Base-by-base conservation (phyloP, 2,888 invertebrate species). In the Baccha elongata region DNA sequence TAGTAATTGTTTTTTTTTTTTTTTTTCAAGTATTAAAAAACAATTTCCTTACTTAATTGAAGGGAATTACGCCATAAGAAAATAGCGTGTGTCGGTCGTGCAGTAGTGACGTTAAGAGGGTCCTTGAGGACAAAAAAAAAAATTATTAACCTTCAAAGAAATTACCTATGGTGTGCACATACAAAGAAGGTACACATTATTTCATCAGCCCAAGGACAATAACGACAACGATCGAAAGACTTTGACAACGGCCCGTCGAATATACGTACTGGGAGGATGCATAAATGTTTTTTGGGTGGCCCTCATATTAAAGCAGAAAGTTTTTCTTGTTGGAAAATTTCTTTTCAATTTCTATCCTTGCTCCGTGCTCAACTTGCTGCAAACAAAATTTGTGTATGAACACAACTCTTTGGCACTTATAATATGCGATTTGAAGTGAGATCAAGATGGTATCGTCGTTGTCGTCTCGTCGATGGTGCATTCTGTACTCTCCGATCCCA, bases 331-430 rank as follows among this genome's bases (percentile, higher is more conserved):
- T 60, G n/a, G 44, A 32, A 60, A 60, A 60, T 60, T 60, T 60
- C 60, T 60, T 60, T 60, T 60, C 60, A 60, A 60, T 60, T 60
- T 60, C 8, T 6, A 60, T 60, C 60, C 42, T 29, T 35, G 58
- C 13, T 55, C 17, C 44, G 10, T 44, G 29, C 3, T 19, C 19
- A 60, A 60, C 42, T 60, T 60, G 17, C 5, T n/a, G 44, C n/a
- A 60, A 60, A 44, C 60, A 44, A 44, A 60, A 26, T 48, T n/a
- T 42, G 58, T 32, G 15, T 17, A 42, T 29, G n/a, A 42, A 21
- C 17, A n/a, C 40, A 42, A 17, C 42, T 26, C 29, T 17, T 26
- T 6, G 35, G 35, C n/a, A 37, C 15, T 35, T 17, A 10, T 55
- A 55, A 37, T 42, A 58, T 42, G 40, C 23, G 1, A 23, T 42